Evolutionary conservation across 2,888 invertebrate species (phyloP), one percentile per base, ranked within the genome.

Genomic region (Lycocerus yunnanus): DNA sequence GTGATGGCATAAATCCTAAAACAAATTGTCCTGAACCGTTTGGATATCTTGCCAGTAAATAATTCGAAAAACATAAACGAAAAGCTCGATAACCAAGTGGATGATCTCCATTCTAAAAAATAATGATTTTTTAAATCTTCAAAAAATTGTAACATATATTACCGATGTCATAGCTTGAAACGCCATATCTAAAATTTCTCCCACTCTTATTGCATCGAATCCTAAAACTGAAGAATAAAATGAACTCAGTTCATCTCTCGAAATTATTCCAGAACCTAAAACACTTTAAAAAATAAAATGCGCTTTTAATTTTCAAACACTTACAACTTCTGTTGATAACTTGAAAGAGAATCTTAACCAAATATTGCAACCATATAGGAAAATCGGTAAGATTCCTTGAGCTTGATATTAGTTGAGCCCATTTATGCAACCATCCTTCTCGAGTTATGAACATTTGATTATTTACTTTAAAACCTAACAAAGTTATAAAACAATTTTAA

Each of bases 21-120:
- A 93, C 90, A 89, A 92, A 93, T 81, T 93, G 93, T 0, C 94
- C 94, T 0, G 93, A 93, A 0, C 93, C 93, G 83, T 93, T 93
- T 5, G 93, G 93, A 81, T 92, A 91, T 83, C 92, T 90, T 4
- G 93, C 93, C 85, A 93, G 89, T 78, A 94, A 87, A 89, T 93
- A 94, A 86, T 94, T 94, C 65, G 93, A 91, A 85, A 93, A 94
- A 84, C 92, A 92, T 82, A 93, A 89, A 75, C 92, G 90, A 88
- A 91, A 94, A n/a, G 92, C 90, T 24, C 89, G 88, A 86, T 91
- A 93, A 83, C 90, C 90, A 72, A 94, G 86, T 77, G 90, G 90
- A 79, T 92, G 89, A 83, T 92, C 92, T 74, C 92, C 92, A 84
- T 92, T 93, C 93, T 94, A 88, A 67, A 88, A 88, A 72, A 81